Evolutionary conservation across 1,140 invertebrate genomes (phyloP).

Genomic region (Triops longicaudatus): DNA sequence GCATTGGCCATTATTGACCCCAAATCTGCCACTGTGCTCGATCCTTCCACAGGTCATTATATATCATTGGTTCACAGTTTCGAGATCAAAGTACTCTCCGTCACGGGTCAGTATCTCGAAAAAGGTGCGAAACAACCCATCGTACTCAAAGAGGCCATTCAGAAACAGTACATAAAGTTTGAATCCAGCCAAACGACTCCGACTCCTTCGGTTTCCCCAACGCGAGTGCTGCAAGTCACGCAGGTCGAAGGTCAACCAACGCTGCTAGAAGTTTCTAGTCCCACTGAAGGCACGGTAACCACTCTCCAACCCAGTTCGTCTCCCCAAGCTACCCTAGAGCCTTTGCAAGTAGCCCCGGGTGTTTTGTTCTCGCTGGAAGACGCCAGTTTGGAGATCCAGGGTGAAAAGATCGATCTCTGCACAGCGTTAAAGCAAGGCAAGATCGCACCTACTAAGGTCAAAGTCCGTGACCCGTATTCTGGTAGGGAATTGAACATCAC

Average conservation of each 20-base stretch:
- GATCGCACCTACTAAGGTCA: conserved; percentile 56
- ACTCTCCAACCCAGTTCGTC: background rate
- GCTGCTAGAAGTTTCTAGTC: conserved; percentile 18
- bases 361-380: conserved; percentile 56
- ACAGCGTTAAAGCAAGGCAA: conserved; percentile 57
- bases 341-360: conserved; percentile 45
- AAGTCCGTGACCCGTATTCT: conserved; percentile 63
- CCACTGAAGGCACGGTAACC: background rate
- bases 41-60: conserved; percentile 58
- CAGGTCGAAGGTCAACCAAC: conserved; percentile 27
- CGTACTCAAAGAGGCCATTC: conserved; percentile 72
- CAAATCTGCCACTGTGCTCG: conserved; percentile 64
- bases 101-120: conserved; percentile 58
- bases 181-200: conserved; percentile 23
- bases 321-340: background rate
- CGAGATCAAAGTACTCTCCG: conserved; percentile 66
- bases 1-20: conserved; percentile 75
- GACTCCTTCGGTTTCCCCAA: background rate
- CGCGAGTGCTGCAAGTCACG: conserved; percentile 25
- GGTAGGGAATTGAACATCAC: conserved; percentile 59
- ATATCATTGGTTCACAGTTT: conserved; percentile 63
- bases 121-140: conserved; percentile 45
- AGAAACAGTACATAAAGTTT: conserved; percentile 50
- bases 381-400: background rate
- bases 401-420: conserved; percentile 46